These are phyloP conservation scores for Batillaria attramentaria DNA, from an alignment of 1,140 invertebrate species.

Conservation along the genomic window DNA sequence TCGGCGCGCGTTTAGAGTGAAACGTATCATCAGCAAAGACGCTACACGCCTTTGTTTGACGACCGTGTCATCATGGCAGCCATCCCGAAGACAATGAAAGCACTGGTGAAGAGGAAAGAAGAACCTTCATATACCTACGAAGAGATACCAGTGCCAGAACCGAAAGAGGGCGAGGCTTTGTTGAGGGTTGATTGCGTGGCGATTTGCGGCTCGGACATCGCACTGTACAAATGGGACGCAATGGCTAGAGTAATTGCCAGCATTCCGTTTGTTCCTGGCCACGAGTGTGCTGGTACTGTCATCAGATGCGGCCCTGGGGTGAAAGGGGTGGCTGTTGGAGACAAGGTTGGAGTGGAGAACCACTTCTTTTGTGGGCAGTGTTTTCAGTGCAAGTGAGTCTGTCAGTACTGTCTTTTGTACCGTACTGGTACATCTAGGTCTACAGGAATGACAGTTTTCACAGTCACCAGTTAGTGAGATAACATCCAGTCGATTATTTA, in stretches of 20 bases:
- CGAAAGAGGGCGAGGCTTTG: slow-evolving; percentile 60
- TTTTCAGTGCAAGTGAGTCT: slow-evolving; percentile 56
- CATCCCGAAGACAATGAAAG: slow-evolving; percentile 63
- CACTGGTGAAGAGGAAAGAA: slow-evolving; percentile 59
- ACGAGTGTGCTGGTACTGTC: slow-evolving; percentile 66
- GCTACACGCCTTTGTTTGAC: too few relatives aligned
- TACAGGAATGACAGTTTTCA: too few relatives aligned
- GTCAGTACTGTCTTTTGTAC: too few relatives aligned
- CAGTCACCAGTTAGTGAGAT: too few relatives aligned
- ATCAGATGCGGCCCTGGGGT: slow-evolving; percentile 64
- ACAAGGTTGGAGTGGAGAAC: slow-evolving; percentile 65
- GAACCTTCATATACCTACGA: slow-evolving; percentile 57
- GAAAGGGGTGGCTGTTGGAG: slow-evolving; percentile 46
- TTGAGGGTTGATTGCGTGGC: slow-evolving; percentile 63
- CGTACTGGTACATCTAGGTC: too few relatives aligned
- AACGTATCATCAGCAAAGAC: too few relatives aligned
- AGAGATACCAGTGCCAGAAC: slow-evolving; percentile 58
- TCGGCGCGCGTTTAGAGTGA: too few relatives aligned
- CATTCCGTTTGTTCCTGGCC: slow-evolving; percentile 65
- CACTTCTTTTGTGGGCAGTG: slow-evolving; percentile 66
- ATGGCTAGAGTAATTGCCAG: slow-evolving; percentile 63
- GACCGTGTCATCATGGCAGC: slow-evolving; percentile 43
- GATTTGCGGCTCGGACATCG: slow-evolving; percentile 66
- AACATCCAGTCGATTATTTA: too few relatives aligned
- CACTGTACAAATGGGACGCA: slow-evolving; percentile 64